phyloP scores from a whole-genome alignment of 2,113 vertebrate genomes.

The Triplophysa rosa region DNA sequence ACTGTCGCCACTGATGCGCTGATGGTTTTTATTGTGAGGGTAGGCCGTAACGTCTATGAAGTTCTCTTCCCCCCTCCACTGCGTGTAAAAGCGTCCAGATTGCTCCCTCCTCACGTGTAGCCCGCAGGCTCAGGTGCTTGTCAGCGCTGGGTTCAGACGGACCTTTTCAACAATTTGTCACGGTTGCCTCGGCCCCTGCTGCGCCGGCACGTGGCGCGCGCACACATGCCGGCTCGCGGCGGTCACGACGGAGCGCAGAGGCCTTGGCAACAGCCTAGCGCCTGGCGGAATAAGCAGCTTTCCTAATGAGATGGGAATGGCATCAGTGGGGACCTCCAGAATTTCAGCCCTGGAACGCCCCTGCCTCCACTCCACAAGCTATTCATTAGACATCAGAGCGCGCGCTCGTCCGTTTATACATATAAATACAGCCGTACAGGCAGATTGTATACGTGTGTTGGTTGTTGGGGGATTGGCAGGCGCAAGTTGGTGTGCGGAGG shows the following conservation, averaged over 20 bases:
- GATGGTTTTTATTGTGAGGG: neutral
- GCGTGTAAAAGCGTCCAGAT: slow-evolving; percentile 45
- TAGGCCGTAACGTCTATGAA: neutral
- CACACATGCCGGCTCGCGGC: slow-evolving; percentile 52
- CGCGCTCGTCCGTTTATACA: neutral
- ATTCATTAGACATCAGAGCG: slow-evolving; percentile 76
- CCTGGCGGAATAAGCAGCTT: slow-evolving; percentile 76
- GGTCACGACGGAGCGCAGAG: slow-evolving; percentile 72
- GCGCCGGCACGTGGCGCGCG: slow-evolving; percentile 88
- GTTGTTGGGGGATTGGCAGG: slow-evolving; percentile 3
- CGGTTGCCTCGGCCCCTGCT: slow-evolving; percentile 84
- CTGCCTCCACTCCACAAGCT: slow-evolving; percentile 72
- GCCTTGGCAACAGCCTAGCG: slow-evolving; percentile 78
- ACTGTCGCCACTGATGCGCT: neutral
- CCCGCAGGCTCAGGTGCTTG: slow-evolving; percentile 90
- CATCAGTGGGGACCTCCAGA: slow-evolving; percentile 79
- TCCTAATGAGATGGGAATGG: slow-evolving; percentile 83
- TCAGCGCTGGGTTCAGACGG: slow-evolving; percentile 80
- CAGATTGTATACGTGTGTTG: slow-evolving; percentile 1
- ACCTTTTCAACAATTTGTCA: slow-evolving; percentile 96
- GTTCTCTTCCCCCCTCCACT: slow-evolving; percentile 29
- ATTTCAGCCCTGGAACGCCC: slow-evolving; percentile 63
- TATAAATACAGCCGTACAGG: neutral
- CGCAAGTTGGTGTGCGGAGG: neutral
- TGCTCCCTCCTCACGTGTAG: slow-evolving; percentile 55